Evolutionary conservation across 2,797 vertebrate genomes (phyloP).

Genomic region (Halcyon badia): DNA sequence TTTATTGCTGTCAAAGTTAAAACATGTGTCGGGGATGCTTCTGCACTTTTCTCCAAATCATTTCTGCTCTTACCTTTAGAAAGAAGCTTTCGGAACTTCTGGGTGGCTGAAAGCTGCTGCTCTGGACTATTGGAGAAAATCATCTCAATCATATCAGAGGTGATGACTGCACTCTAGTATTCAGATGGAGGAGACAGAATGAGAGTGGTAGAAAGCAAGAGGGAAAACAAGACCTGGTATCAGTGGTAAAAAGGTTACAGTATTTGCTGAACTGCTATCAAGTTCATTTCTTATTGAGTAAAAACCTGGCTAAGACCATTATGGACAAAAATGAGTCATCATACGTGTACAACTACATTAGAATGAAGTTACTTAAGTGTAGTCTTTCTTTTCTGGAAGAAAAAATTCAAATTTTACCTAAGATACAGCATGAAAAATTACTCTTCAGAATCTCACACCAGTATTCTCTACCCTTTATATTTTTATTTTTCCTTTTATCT

Average conservation of each 20-base stretch:
- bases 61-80: constrained; percentile 90
- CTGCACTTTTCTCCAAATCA: not conserved
- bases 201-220: not conserved
- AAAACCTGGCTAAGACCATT: not conserved
- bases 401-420: not conserved
- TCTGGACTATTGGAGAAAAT: constrained; percentile 96
- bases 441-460: not conserved
- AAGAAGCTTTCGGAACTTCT: constrained; percentile 96
- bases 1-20: not conserved
- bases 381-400: not conserved
- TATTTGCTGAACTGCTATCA: not conserved
- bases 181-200: not conserved
- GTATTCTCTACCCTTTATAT: not conserved
- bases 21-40: not conserved
- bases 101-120: constrained; percentile 96
- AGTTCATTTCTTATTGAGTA: not conserved
- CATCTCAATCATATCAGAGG: constrained; percentile 97
- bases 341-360: not conserved
- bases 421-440: not conserved
- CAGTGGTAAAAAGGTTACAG: not conserved
- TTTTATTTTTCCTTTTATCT: too few relatives aligned
- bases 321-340: not conserved
- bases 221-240: not conserved
- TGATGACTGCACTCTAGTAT: constrained; percentile 91
- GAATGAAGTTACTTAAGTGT: not conserved